Percentiles rank a stretch among this genome's conserved stretches.
Evolutionary conservation across 1,140 invertebrate genomes (phyloP).

Genomic region (Diploscapter pachys): DNA sequence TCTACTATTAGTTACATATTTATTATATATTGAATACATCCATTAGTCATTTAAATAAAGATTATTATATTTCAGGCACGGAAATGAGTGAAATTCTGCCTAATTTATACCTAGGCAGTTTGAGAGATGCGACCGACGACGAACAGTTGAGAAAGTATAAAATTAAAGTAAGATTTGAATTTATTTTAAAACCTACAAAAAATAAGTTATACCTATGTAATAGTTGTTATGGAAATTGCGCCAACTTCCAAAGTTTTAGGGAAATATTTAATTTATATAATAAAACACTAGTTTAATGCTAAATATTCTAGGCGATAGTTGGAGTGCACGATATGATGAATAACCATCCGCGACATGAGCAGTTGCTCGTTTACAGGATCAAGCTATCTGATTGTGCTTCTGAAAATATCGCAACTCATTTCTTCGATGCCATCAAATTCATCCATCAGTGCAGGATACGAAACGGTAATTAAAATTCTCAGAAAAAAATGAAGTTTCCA

Average conservation of each 20-base stretch:
- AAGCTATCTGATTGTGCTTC: background rate
- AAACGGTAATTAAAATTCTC: slow-evolving; percentile 11
- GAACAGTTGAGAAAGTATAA: slow-evolving; percentile 20
- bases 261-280: too few relatives aligned
- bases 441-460: slow-evolving; percentile 13
- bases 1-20: too few relatives aligned
- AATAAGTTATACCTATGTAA: too few relatives aligned
- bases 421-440: slow-evolving; percentile 8
- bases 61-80: too few relatives aligned
- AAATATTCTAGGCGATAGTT: background rate
- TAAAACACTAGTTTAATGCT: too few relatives aligned
- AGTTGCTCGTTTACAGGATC: background rate
- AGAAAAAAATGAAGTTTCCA: background rate
- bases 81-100: slow-evolving; percentile 28
- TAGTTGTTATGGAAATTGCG: too few relatives aligned
- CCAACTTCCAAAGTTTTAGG: too few relatives aligned
- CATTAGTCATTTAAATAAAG: too few relatives aligned
- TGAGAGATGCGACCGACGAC: background rate
- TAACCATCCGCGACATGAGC: background rate
- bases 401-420: background rate
- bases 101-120: slow-evolving; percentile 12
- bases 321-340: slow-evolving; percentile 9
- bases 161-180: slow-evolving; percentile 9
- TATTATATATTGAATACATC: too few relatives aligned
- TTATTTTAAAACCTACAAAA: background rate